phyloP scores from a whole-genome alignment of 2,888 invertebrate genomes.

The Caradrina kadenii region DNA sequence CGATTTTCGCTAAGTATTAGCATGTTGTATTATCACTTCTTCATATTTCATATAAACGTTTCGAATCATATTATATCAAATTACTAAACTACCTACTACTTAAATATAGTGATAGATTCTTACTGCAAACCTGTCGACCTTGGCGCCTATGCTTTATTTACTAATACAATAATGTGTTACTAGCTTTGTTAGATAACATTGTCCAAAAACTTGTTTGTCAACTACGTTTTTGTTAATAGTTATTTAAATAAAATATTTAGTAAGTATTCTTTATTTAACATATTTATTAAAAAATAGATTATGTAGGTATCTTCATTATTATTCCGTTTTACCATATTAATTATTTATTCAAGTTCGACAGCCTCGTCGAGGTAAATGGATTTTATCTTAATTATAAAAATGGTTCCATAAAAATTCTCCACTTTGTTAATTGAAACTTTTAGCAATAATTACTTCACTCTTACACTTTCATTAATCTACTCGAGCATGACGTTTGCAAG shows the following conservation, averaged over 20 bases:
- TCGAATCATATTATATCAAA: conserved; percentile 29
- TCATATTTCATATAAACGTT: conserved; percentile 4
- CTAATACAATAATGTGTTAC: conserved; percentile 32
- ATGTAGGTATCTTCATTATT: conserved; percentile 15
- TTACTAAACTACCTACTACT: conserved; percentile 7
- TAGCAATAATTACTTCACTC: conserved; percentile 49
- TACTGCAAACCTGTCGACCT: conserved; percentile 49
- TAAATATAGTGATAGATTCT: conserved; percentile 41
- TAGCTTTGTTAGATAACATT: conserved; percentile 35
- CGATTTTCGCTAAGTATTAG: background rate
- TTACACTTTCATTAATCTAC: conserved; percentile 57
- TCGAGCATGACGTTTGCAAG: conserved; percentile 47
- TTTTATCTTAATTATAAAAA: conserved; percentile 14
- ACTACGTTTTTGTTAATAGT: conserved; percentile 16
- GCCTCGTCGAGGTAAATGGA: conserved; percentile 4
- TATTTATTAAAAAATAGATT: background rate
- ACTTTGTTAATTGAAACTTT: conserved; percentile 42
- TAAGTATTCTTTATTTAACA: background rate
- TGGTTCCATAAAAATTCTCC: conserved; percentile 10
- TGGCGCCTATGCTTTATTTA: conserved; percentile 51
- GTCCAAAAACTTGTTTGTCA: conserved; percentile 42
- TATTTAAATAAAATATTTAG: background rate
- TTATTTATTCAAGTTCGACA: conserved; percentile 21
- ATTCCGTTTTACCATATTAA: conserved; percentile 12
- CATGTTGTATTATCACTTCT: background rate